Evolutionary conservation across 2,797 vertebrate genomes (phyloP), one percentile per base, ranked within the genome.

Genomic region (Pagetopsis macropterus): DNA sequence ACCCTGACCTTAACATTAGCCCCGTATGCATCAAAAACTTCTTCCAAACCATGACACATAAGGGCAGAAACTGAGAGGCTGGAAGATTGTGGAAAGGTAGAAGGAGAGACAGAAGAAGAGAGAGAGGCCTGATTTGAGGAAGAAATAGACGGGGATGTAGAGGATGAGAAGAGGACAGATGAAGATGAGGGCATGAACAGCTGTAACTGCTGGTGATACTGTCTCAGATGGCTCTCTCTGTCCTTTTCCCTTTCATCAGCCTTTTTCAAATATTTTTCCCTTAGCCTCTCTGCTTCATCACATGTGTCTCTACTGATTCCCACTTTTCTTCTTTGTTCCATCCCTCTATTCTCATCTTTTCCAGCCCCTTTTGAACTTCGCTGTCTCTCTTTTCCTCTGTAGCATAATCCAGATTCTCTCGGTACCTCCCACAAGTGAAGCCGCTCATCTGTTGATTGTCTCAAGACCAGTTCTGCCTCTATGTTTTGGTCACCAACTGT

Each of bases 171-270:
- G 55, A 68, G 54, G 45, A 54, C 43, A 50, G 77, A 80, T 17
- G 73, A 79, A 52, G 76, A 57, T 52, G 93, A 93, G 50, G 96
- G 94, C 1, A 72, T 75, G 58, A 88, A 87, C 85, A 89, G 88
- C 84, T 98, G 97, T 69, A 98, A 95, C 76, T 96, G 95, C 88
- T 96, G 94, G 77, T 98, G 96, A 85, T 96, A 98, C 74, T 85
- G 87, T 66, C 89, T 95, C 71, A 98, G 85, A 84, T 96, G 96
- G 2, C 90, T 94, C 76, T 95, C 93, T 56, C 92, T 94, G 66
- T 96, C 95, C 23, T 89, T 92, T 71, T 95, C 92, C 57, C 40
- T 61, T 63, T 73, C 52, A 27, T 65, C 43, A 52, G 1, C 41
- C 3, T 48, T 84, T 40, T 58, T 41, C 33, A 76, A 57, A 43